These are phyloP conservation scores for Odobenus rosmarus DNA, from an alignment of 2,113 vertebrate species.

Conservation along the genomic window DNA sequence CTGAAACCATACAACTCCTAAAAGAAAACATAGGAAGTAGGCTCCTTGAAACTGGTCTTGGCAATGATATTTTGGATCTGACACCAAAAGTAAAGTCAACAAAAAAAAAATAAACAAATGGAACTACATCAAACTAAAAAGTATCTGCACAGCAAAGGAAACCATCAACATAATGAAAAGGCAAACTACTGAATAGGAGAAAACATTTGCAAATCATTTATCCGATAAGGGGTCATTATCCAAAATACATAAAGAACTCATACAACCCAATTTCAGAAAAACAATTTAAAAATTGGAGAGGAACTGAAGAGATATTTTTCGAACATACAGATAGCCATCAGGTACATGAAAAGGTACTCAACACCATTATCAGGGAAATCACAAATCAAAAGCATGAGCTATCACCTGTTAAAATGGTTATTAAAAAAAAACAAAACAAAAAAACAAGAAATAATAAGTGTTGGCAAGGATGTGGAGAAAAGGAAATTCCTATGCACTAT, in stretches of 20 bases:
- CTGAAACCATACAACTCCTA: not conserved
- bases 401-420: not conserved
- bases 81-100: not conserved
- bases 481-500: not conserved
- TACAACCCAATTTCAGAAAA: not conserved
- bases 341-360: not conserved
- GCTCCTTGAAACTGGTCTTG: not conserved
- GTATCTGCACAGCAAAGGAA: not conserved
- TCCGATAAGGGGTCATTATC: not conserved
- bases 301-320: not conserved
- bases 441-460: not conserved
- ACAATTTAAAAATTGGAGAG: not conserved
- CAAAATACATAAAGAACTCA: not conserved
- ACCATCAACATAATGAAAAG: not conserved
- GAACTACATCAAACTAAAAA: not conserved
- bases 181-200: not conserved
- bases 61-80: not conserved
- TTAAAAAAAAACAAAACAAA: not conserved
- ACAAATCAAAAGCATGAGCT: not conserved
- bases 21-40: not conserved
- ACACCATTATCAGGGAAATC: not conserved
- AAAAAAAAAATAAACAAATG: not conserved
- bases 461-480: not conserved
- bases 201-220: not conserved
- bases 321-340: not conserved